These are phyloP conservation scores for Battus philenor DNA, from an alignment of 1,140 invertebrate species.

Conservation along the genomic window DNA sequence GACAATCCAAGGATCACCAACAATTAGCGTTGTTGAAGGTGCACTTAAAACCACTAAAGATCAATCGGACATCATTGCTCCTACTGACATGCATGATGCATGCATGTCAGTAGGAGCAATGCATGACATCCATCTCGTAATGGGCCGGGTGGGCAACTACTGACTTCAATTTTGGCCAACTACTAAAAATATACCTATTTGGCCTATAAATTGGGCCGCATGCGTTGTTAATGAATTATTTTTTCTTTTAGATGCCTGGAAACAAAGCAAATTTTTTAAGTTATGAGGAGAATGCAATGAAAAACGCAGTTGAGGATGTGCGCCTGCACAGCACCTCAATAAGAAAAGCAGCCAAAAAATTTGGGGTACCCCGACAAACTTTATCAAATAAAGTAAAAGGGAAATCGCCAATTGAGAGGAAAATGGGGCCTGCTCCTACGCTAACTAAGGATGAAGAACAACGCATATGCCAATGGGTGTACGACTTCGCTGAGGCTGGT, in stretches of 20 bases:
- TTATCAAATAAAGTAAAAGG: conserved; percentile 15
- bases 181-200: conserved; percentile 1
- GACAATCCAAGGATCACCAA: conserved; percentile 22
- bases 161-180: conserved; percentile 8
- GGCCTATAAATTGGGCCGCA: neutral
- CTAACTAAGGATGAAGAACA: neutral
- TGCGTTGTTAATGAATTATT: conserved; percentile 6
- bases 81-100: conserved; percentile 18
- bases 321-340: conserved; percentile 12
- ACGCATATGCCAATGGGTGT: neutral
- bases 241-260: conserved; percentile 20
- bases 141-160: conserved; percentile 18
- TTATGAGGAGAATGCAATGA: conserved; percentile 16
- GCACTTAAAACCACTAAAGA: conserved; percentile 21
- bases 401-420: conserved; percentile 1
- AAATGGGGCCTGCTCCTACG: neutral
- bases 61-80: conserved; percentile 22
- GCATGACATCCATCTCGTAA: too few species aligned
- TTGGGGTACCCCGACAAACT: conserved; percentile 14
- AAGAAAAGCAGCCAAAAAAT: conserved; percentile 14
- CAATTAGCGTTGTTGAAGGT: conserved; percentile 23
- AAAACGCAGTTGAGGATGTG: conserved; percentile 13
- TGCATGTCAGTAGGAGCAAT: too few species aligned
- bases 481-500: neutral
- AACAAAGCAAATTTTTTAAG: conserved; percentile 17